Base-by-base conservation (phyloP, 30 jellyfish, hydroid and myxozoan species). In the Phacellophora camtschatica region DNA sequence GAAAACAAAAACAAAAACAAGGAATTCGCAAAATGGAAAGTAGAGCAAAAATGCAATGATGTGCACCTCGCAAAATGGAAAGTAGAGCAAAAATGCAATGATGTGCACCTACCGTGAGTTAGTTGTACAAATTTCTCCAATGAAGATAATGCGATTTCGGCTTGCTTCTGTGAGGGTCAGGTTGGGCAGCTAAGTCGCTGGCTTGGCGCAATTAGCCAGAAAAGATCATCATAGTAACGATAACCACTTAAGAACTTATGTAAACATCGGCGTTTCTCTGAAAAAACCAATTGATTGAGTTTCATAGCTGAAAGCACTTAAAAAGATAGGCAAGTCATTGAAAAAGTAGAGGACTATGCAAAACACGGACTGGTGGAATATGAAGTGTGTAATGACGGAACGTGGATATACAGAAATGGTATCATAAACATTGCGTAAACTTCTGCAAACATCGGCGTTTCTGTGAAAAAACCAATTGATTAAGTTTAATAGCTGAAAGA, bases 201-300 rank as follows among this genome's bases (percentile, higher is more conserved):
- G 64, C 30, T 10, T 28, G 66, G 18, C 37, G 86, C 84, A 57
- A 49, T 71, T 71, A 57, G 68, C 57, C 74, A 23, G 61, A 31
- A 13, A 34, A 28, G 86, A 41, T 45, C 66, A 73, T 48, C 86
- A 73, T 73, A 53, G 86, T 73, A 73, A 73, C 86, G 72, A 34
- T 70, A 76, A 57, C 79, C 66, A 57, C 79, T 57, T 35, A 45
- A 76, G 78, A 24, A 71, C 83, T 62, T 24, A 80, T 64, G 91
- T 65, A 70, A 80, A 80, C 82, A 80, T 64, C 91, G 91, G 91
- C 91, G 71, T 46, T 41, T 80, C 91, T 80, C 65, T 58, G 91
- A 65, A 71, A 64, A 58, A 30, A 57, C 41, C 31, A 42, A 65
- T 71, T 80, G 84, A 53, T 50, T 39, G 53, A 67, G 74, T 59